Conservation (phyloP, 2,888 invertebrate genomes). For the Strigamia maritima region DNA sequence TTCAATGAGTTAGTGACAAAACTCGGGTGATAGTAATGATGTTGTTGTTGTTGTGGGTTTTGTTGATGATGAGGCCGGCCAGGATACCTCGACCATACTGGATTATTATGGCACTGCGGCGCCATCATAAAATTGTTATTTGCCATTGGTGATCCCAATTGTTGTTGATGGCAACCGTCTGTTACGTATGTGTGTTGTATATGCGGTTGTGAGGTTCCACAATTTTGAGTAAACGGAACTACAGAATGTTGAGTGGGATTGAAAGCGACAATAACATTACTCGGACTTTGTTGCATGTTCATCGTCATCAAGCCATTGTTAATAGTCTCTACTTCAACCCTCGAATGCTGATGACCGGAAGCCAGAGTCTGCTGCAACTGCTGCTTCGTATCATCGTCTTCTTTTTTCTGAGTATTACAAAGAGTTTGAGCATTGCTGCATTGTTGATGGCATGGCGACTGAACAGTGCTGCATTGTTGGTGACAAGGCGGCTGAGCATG, state of each 20-base stretch:
- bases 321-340: not conserved
- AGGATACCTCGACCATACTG: not conserved
- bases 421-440: not conserved
- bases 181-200: not conserved
- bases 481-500: conserved; percentile 40
- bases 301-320: not conserved
- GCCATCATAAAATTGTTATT: not conserved
- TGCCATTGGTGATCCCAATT: conserved; percentile 34
- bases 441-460: not conserved
- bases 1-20: not conserved
- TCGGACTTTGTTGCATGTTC: not conserved
- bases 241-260: not conserved
- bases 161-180: conserved; percentile 38
- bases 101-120: conserved; percentile 26
- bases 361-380: conserved; percentile 41
- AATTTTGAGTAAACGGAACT: not conserved
- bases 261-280: not conserved
- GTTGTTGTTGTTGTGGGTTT: not conserved
- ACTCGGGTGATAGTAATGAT: not conserved
- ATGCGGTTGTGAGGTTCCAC: not conserved
- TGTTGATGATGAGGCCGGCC: not conserved
- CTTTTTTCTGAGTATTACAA: conserved; percentile 30
- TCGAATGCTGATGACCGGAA: not conserved
- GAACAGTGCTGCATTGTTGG: not conserved
- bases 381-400: conserved; percentile 38